Evolutionary conservation across 2,113 vertebrate genomes (phyloP).

Genomic region (Hypomesus transpacificus): DNA sequence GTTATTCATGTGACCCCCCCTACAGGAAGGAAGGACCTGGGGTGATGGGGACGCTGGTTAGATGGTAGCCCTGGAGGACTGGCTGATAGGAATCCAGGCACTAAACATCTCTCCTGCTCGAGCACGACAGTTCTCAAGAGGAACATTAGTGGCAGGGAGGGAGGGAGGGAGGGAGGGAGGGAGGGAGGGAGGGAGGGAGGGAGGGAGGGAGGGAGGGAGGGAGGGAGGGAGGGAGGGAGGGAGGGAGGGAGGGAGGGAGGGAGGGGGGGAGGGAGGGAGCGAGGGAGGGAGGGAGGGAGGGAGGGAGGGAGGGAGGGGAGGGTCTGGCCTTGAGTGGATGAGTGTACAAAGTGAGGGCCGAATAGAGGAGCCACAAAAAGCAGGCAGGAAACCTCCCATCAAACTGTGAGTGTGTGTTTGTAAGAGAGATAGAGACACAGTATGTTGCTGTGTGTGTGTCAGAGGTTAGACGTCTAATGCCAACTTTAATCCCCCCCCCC

Average conservation of each 20-base stretch:
- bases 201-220: neutral
- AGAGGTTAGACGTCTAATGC: slow-evolving; percentile 28
- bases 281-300: neutral
- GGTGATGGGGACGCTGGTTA: no score
- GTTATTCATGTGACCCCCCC: no score
- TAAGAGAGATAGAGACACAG: neutral
- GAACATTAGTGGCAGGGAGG: neutral
- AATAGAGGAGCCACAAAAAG: neutral
- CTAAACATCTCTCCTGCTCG: no score
- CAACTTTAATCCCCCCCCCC: no score
- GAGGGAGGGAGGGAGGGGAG: neutral
- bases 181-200: neutral
- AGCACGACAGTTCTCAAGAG: no score
- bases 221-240: neutral
- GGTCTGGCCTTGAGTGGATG: neutral
- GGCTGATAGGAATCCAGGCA: no score
- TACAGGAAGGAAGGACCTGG: no score
- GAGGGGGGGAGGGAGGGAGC: no score
- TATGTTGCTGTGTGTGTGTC: slow-evolving; percentile 11
- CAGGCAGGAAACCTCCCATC: neutral
- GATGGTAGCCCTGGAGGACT: no score
- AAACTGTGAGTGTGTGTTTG: neutral
- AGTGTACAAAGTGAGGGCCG: neutral
- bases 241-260: neutral
- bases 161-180: neutral